Percentiles rank a stretch among this genome's conserved stretches.
phyloP scores from a whole-genome alignment of 2,113 vertebrate species.

The Siniperca knerii region DNA sequence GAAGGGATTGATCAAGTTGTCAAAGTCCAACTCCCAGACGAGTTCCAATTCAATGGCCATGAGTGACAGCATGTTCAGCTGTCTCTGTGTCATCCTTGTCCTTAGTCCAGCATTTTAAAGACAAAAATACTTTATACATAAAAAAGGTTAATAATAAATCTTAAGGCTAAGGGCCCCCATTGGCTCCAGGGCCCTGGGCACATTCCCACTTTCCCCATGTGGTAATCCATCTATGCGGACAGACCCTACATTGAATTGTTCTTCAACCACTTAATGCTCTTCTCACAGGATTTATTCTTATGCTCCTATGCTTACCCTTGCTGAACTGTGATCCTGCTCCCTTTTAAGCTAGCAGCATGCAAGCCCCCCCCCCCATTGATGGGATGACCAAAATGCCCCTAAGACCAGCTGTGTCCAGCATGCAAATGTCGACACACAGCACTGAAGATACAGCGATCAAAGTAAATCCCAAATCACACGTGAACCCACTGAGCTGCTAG shows the following conservation, averaged over 20 bases:
- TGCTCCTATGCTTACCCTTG: not conserved
- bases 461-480: constrained; percentile 1
- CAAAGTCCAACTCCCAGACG: too few species aligned
- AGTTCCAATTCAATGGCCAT: too few species aligned
- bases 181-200: too few species aligned
- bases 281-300: not conserved
- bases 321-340: not conserved
- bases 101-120: too few species aligned
- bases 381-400: constrained; percentile 10
- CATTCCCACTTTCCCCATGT: too few species aligned
- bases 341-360: constrained; percentile 22
- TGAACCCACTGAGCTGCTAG: not conserved
- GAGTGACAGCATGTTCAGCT: too few species aligned
- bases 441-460: not conserved
- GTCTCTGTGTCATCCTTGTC: too few species aligned
- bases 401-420: constrained; percentile 14
- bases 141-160: too few species aligned
- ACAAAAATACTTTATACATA: too few species aligned
- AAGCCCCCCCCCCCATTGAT: not conserved
- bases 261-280: not conserved
- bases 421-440: not conserved
- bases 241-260: not conserved
- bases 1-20: too few species aligned
- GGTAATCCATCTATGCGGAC: not conserved
- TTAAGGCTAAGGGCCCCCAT: too few species aligned